Conservation (phyloP, 2,113 vertebrate genomes). For the Rynchops niger region DNA sequence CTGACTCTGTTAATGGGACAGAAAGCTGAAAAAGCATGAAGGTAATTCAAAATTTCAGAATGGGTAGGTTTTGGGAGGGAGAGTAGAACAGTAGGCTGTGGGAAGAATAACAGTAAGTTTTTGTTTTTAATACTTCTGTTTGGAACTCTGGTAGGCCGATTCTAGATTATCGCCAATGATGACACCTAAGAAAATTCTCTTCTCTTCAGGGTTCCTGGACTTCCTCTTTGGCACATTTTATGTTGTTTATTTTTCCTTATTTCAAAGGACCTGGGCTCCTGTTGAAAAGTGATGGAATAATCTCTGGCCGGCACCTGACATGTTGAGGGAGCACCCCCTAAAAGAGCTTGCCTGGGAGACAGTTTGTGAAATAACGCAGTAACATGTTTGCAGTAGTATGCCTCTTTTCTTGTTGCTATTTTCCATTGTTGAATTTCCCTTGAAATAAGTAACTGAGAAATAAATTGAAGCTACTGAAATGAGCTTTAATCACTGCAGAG, state of each 20-base stretch:
- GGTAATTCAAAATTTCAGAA: neutral
- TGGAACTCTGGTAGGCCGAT: neutral
- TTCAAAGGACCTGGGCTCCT: constrained; percentile 71
- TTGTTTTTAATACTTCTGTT: neutral
- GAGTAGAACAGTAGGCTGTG: neutral
- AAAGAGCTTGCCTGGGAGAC: constrained; percentile 65
- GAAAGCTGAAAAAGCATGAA: neutral
- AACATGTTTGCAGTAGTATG: constrained; percentile 68
- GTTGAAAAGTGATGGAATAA: constrained; percentile 67
- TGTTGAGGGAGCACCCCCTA: constrained; percentile 63
- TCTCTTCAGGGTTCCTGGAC: constrained; percentile 22
- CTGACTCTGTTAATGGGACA: neutral
- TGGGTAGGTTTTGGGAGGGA: neutral
- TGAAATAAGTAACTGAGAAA: constrained; percentile 27
- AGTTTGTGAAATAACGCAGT: constrained; percentile 70
- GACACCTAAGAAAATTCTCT: constrained; percentile 20
- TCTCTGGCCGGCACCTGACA: constrained; percentile 62
- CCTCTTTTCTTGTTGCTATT: constrained; percentile 46
- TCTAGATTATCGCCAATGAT: neutral
- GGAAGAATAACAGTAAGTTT: neutral
- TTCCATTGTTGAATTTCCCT: neutral
- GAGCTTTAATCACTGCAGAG: neutral
- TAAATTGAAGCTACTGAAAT: neutral
- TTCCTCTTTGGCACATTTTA: constrained; percentile 48
- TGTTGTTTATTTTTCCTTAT: constrained; percentile 73